A percentile compares a stretch with the other conserved stretches of the same genome.
phyloP scores from a whole-genome alignment of 2,888 invertebrate genomes.

The Diarsia dahlii region DNA sequence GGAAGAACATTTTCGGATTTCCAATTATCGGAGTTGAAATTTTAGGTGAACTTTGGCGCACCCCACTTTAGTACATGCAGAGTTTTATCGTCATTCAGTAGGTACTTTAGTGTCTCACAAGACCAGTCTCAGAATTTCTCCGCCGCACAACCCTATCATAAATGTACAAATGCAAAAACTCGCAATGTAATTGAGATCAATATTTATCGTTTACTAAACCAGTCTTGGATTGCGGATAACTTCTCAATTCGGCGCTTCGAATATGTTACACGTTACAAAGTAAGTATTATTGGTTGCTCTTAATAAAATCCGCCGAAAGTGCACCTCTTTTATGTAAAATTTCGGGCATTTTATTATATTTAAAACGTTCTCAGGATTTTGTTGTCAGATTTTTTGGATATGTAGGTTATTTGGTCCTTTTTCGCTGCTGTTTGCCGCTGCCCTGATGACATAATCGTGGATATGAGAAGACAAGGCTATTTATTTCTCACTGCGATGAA shows the following conservation, averaged over 20 bases:
- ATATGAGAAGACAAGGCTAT: slow-evolving; percentile 7
- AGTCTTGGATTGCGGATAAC: slow-evolving; percentile 52
- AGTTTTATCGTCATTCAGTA: no score
- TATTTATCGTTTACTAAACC: slow-evolving; percentile 49
- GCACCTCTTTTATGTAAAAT: slow-evolving; percentile 22
- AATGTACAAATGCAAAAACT: slow-evolving; percentile 52
- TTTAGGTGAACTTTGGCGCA: no score
- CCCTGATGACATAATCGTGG: background rate
- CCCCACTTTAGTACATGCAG: no score
- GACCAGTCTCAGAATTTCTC: background rate
- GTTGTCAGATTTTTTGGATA: background rate
- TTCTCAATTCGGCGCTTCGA: slow-evolving; percentile 44
- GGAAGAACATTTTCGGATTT: no score
- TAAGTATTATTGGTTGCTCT: slow-evolving; percentile 19
- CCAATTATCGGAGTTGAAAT: no score
- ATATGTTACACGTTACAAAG: slow-evolving; percentile 30
- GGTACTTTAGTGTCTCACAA: no score
- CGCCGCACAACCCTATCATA: slow-evolving; percentile 34
- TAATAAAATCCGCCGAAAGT: slow-evolving; percentile 27
- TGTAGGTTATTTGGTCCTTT: slow-evolving; percentile 19
- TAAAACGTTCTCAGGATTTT: background rate
- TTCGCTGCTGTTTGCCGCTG: background rate
- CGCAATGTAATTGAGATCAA: slow-evolving; percentile 47
- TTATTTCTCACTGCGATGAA: slow-evolving; percentile 23
- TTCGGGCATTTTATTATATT: slow-evolving; percentile 15